Conservation (phyloP, 2,113 vertebrate genomes). For the Phainopepla nitens region DNA sequence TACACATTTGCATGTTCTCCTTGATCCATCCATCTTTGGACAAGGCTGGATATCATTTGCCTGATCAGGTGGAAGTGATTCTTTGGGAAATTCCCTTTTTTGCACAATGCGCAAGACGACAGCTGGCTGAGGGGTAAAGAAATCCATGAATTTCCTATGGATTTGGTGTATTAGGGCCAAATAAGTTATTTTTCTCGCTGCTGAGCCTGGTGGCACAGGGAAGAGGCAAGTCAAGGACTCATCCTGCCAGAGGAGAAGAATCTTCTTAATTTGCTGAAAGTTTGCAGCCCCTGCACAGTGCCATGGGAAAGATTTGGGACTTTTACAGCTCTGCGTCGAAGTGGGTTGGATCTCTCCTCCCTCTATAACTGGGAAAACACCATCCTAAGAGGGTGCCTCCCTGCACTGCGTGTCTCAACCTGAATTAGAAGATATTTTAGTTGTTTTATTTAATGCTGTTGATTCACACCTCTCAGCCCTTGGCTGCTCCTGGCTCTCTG, state of each 20-base stretch:
- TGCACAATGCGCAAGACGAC: neutral
- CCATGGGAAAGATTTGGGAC: neutral
- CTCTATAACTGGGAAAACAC: neutral
- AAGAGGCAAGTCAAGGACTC: neutral
- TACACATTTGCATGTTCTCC: rapidly evolving
- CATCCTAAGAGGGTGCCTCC: neutral
- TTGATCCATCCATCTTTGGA: neutral
- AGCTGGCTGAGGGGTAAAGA: neutral
- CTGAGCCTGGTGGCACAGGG: neutral
- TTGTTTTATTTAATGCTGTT: neutral
- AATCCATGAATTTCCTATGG: neutral
- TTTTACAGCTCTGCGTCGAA: neutral
- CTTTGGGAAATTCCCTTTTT: neutral
- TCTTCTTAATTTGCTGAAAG: neutral
- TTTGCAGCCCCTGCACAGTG: neutral
- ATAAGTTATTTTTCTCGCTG: neutral
- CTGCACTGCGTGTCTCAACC: neutral
- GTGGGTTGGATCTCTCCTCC: neutral
- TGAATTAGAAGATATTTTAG: neutral
- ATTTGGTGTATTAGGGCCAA: neutral
- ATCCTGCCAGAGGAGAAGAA: neutral
- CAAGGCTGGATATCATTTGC: neutral
- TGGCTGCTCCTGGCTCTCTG: neutral
- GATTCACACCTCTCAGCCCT: neutral
- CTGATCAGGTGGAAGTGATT: neutral